Evolutionary conservation across 2,888 invertebrate species (phyloP), one percentile per base, ranked within the genome.

Genomic region (Stenichneumon culpator): DNA sequence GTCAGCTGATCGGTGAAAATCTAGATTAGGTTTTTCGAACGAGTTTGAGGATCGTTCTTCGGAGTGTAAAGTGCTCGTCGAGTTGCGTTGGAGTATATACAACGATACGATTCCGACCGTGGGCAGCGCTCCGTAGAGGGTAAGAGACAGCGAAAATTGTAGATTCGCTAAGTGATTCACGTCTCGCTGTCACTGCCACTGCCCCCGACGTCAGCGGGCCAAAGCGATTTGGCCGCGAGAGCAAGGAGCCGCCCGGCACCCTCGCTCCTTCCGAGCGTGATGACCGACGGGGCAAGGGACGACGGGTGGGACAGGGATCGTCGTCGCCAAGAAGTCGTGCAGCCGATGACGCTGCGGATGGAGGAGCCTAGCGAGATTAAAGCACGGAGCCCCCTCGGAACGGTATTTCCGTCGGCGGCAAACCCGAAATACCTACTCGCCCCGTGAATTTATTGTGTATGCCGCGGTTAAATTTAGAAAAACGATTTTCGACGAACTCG

Each of bases 321-420:
- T 63, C 60, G 60, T 2, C 28, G 32, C 16, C 60, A 28, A 52
- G 60, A 63, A 28, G 60, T 28, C 28, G 28, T 28, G 60, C 14
- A 57, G 57, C 57, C 60, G 28, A 28, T 63, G 60, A 63, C 32
- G 60, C 60, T 63, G 28, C 60, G 60, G 60, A 63, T 63, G 60
- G 32, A 63, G 16, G 60, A 28, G 44, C 19, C 50, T 32, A 65
- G 50, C 47, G 65, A 22, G 47, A 47, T n/a, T 50, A 70, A 44
- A 68, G 68, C 39, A 22, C 39, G 28, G 47, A 52, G 22, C 67
- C 65, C 67, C 65, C 72, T 65, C 57, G 52, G 70, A 79, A 52
- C 67, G 82, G 84, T 87, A 86, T 87, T 86, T 87, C 84, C 79
- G 83, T 87, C 86, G 63, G 77, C 83, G 81, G 79, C 81, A 84